These are phyloP conservation scores for Onychostoma macrolepis DNA, from an alignment of 2,113 vertebrate genomes.

Conservation along the genomic window DNA sequence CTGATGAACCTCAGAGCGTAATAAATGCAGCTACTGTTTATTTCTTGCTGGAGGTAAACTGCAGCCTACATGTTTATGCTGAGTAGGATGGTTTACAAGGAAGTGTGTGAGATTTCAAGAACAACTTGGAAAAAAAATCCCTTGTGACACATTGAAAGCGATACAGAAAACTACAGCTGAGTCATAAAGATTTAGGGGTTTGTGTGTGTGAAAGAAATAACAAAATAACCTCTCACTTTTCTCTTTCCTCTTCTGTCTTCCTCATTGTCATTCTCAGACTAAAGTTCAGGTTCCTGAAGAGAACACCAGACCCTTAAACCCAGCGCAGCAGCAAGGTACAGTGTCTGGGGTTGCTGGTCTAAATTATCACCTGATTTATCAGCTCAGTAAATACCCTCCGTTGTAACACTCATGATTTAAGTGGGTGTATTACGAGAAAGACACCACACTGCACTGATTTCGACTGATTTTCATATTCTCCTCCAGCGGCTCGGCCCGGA, in stretches of 20 bases:
- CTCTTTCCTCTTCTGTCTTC: background rate
- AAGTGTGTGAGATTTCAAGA: conserved; percentile 14
- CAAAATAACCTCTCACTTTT: background rate
- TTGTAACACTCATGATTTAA: background rate
- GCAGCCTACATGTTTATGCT: background rate
- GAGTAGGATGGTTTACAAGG: conserved; percentile 4
- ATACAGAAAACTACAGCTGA: background rate
- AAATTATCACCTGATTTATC: background rate
- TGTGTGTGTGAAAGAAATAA: background rate
- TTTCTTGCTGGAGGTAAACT: background rate
- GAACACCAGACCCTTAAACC: conserved; percentile 69
- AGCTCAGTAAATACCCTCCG: background rate
- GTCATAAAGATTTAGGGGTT: background rate
- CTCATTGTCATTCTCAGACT: conserved; percentile 53
- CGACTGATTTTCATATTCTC: background rate
- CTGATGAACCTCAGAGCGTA: too few species aligned
- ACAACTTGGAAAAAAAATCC: background rate
- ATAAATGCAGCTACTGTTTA: background rate
- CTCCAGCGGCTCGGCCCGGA: conserved; percentile 63
- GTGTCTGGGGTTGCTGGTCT: background rate
- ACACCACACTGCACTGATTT: background rate
- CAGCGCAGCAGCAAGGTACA: conserved; percentile 62
- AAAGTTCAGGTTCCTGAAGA: conserved; percentile 56
- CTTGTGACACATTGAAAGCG: background rate
- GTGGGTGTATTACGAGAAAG: background rate